Evolutionary conservation across 2,888 invertebrate species (phyloP).

Genomic region (Homarus gammarus): DNA sequence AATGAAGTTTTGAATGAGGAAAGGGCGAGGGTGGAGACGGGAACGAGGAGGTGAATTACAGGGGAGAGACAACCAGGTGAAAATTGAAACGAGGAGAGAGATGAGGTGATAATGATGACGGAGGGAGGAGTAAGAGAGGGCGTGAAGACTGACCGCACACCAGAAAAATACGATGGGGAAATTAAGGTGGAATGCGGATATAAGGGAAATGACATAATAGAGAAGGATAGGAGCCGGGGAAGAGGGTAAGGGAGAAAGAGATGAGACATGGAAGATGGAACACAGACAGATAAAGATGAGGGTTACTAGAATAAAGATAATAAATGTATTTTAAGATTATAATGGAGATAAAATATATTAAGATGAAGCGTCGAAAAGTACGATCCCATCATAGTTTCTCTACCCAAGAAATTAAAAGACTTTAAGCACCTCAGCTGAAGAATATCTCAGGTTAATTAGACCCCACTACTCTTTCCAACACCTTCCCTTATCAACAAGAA

Average conservation of each 20-base stretch:
- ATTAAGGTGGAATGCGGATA: too few relatives aligned
- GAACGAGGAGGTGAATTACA: constrained; percentile 1
- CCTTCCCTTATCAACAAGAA: too few relatives aligned
- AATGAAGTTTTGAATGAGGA: constrained; percentile 24
- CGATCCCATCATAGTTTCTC: too few relatives aligned
- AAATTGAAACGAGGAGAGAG: neutral
- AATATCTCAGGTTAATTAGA: too few relatives aligned
- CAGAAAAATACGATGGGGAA: too few relatives aligned
- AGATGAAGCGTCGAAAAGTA: neutral
- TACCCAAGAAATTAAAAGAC: too few relatives aligned
- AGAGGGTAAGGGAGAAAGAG: neutral
- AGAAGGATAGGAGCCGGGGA: neutral
- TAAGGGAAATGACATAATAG: too few relatives aligned
- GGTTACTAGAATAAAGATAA: too few relatives aligned
- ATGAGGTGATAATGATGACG: neutral
- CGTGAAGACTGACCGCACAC: too few relatives aligned
- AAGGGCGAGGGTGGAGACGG: constrained; percentile 15
- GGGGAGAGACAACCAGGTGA: neutral
- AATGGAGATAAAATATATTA: neutral
- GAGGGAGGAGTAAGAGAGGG: neutral
- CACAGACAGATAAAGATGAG: neutral
- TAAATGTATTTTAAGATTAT: too few relatives aligned
- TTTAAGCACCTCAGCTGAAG: too few relatives aligned
- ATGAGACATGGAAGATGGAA: neutral
- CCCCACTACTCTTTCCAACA: too few relatives aligned